Conservation (phyloP, 2,113 vertebrate genomes). For the Upupa epops region DNA sequence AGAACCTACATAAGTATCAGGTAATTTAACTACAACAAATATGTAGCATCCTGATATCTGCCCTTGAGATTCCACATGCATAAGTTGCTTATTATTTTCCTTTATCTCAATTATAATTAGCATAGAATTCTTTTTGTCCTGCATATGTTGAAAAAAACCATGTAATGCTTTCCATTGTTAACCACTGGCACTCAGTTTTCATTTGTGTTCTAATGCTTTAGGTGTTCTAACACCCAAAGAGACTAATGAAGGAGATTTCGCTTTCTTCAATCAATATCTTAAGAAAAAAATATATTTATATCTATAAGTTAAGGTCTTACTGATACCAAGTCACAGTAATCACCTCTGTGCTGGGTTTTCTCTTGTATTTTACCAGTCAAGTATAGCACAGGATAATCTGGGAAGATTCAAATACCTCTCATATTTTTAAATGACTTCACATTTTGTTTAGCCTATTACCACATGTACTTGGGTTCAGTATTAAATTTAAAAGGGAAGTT, state of each 20-base stretch:
- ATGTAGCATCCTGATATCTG: neutral
- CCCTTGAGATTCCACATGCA: neutral
- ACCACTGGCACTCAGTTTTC: neutral
- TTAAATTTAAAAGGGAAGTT: neutral
- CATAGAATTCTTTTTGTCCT: neutral
- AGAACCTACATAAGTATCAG: neutral
- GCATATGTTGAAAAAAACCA: neutral
- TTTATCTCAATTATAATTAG: constrained; percentile 1
- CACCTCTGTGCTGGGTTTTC: constrained; percentile 13
- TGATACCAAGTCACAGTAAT: constrained; percentile 47
- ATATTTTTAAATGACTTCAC: neutral
- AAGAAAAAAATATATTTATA: neutral
- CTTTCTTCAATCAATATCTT: neutral
- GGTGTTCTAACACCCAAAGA: neutral
- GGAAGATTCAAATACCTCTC: neutral
- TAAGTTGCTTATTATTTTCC: constrained; percentile 17
- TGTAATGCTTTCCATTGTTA: neutral
- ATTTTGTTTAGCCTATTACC: neutral
- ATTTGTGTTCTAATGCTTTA: neutral
- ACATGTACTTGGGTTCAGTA: neutral
- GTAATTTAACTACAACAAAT: neutral
- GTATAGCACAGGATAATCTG: constrained; percentile 37
- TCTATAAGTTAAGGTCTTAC: constrained; percentile 19
- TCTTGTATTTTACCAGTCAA: neutral
- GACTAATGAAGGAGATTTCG: neutral